Percentiles rank a stretch among this genome's conserved stretches.
These are phyloP conservation scores for Nothobranchius kuhntae DNA, from an alignment of 2,113 vertebrate species.

Conservation along the genomic window DNA sequence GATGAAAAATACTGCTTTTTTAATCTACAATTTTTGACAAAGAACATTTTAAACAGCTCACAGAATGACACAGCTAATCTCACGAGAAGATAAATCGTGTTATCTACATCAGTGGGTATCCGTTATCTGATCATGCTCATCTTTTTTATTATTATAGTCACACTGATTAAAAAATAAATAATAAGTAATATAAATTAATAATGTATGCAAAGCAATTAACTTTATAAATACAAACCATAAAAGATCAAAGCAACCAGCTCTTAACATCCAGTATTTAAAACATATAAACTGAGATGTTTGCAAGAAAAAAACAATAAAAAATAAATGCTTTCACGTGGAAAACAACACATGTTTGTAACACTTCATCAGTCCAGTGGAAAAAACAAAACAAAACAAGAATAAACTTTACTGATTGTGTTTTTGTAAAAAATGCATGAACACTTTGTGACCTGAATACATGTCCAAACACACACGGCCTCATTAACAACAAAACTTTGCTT, in stretches of 20 bases:
- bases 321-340: conserved; percentile 50
- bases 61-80: conserved; percentile 74
- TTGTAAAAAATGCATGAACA: conserved; percentile 39
- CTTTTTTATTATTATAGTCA: conserved; percentile 66
- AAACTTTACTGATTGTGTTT: conserved; percentile 37
- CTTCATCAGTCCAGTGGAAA: conserved; percentile 33
- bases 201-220: conserved; percentile 57
- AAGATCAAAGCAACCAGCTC: conserved; percentile 58
- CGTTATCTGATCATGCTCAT: conserved; percentile 73
- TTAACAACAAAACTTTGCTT: conserved; percentile 50
- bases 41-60: conserved; percentile 67
- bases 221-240: conserved; percentile 75
- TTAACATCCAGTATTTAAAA: conserved; percentile 56
- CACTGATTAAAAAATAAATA: conserved; percentile 68
- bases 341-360: conserved; percentile 56
- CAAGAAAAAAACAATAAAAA: conserved; percentile 5
- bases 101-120: conserved; percentile 73
- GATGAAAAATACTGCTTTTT: conserved; percentile 51
- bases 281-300: conserved; percentile 62
- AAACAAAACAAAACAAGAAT: not conserved
- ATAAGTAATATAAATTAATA: conserved; percentile 70
- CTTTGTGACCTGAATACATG: conserved; percentile 36
- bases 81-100: conserved; percentile 70
- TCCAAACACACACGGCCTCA: conserved; percentile 31
- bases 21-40: conserved; percentile 63